These are phyloP conservation scores for Erethizon dorsatum DNA, from an alignment of 2,797 vertebrate species.

Conservation along the genomic window DNA sequence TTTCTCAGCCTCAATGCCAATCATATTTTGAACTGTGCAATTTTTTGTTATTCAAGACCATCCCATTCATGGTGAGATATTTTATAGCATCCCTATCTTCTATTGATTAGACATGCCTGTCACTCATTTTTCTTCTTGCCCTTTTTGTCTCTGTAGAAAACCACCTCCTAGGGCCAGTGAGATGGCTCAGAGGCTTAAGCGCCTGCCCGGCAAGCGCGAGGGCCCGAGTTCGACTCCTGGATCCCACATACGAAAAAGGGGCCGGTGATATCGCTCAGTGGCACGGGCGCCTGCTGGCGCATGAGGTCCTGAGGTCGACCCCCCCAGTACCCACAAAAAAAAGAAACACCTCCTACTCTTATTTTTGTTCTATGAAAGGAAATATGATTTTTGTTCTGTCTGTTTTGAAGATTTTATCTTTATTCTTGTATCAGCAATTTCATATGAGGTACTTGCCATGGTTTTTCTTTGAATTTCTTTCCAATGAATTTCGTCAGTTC, in stretches of 20 bases:
- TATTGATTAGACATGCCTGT: neutral
- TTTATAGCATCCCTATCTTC: neutral
- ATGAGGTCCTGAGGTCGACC: too few species aligned
- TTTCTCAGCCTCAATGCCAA: neutral
- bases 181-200: too few species aligned
- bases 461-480: neutral
- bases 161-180: too few species aligned
- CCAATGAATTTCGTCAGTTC: neutral
- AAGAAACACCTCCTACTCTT: too few species aligned
- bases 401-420: conserved; percentile 20
- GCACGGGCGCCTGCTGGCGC: too few species aligned
- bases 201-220: too few species aligned
- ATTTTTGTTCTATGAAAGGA: neutral
- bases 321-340: too few species aligned
- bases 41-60: neutral
- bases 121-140: neutral
- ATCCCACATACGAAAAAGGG: too few species aligned
- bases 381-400: neutral
- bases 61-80: neutral
- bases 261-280: too few species aligned
- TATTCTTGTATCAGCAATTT: neutral
- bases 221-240: too few species aligned
- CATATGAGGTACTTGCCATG: neutral
- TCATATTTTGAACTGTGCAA: neutral
- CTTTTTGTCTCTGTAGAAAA: neutral